Percentiles rank a stretch among this genome's conserved stretches.
Evolutionary conservation across 2,888 invertebrate species (phyloP).

Genomic region (Epinotia nisella): DNA sequence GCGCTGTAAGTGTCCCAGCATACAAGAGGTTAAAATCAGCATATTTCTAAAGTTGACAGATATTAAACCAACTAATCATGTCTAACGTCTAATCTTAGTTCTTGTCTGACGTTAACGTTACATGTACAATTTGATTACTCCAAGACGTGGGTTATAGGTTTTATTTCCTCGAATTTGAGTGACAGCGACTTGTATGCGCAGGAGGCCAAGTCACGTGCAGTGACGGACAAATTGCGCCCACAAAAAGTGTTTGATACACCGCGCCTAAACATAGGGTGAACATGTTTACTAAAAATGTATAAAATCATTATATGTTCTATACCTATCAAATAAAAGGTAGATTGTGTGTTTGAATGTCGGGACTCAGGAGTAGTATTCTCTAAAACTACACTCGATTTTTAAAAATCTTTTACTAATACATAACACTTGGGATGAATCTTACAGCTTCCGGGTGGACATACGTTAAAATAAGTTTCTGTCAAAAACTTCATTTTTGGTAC

Average conservation of each 20-base stretch:
- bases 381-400: too few species aligned
- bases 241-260: constrained; percentile 46
- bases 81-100: neutral
- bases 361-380: too few species aligned
- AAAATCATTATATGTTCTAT: too few species aligned
- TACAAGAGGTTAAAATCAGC: too few species aligned
- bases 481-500: too few species aligned
- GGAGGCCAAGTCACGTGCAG: constrained; percentile 31
- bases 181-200: constrained; percentile 8
- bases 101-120: neutral
- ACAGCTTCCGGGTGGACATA: too few species aligned
- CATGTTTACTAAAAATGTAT: constrained; percentile 9
- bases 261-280: constrained; percentile 23
- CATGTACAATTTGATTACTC: constrained; percentile 24
- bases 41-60: neutral
- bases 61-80: neutral
- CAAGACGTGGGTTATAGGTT: constrained; percentile 14
- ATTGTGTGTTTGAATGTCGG: too few species aligned
- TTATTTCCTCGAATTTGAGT: constrained; percentile 9
- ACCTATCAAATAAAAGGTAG: too few species aligned
- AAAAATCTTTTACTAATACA: too few species aligned
- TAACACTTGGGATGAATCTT: too few species aligned
- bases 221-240: constrained; percentile 47
- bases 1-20: too few species aligned
- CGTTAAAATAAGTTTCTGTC: too few species aligned